Conservation (phyloP, 2,113 vertebrate genomes). For the Genyomyrus donnyi region DNA sequence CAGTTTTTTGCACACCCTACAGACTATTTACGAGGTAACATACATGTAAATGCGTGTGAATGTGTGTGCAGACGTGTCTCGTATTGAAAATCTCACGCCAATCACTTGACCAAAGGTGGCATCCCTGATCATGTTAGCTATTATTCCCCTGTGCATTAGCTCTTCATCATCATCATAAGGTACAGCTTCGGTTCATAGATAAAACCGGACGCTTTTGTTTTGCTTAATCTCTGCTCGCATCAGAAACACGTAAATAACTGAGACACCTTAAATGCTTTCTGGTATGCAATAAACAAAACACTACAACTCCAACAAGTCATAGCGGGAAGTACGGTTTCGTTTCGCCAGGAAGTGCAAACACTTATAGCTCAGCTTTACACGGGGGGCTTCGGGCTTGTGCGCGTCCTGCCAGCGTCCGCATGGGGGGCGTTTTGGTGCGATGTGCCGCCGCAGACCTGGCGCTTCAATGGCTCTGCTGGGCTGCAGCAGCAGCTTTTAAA, state of each 20-base stretch:
- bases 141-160: background rate
- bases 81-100: too few relatives aligned
- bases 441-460: conserved; percentile 52
- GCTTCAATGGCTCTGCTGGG: conserved; percentile 65
- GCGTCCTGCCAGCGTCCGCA: conserved; percentile 30
- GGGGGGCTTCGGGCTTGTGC: conserved; percentile 18
- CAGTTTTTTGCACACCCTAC: too few relatives aligned
- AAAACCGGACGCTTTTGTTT: background rate
- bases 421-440: conserved; percentile 46
- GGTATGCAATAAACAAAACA: conserved; percentile 14
- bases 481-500: conserved; percentile 46
- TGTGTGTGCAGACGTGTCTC: too few relatives aligned
- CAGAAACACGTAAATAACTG: background rate
- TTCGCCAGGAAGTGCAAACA: background rate
- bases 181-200: background rate
- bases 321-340: background rate
- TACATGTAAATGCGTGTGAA: too few relatives aligned
- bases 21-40: too few relatives aligned
- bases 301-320: conserved; percentile 52
- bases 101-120: too few relatives aligned
- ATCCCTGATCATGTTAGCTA: too few relatives aligned
- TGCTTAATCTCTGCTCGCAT: background rate
- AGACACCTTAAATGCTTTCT: background rate
- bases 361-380: conserved; percentile 43
- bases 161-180: background rate